phyloP scores from a whole-genome alignment of 2,797 vertebrate genomes.

The Acridotheres tristis region DNA sequence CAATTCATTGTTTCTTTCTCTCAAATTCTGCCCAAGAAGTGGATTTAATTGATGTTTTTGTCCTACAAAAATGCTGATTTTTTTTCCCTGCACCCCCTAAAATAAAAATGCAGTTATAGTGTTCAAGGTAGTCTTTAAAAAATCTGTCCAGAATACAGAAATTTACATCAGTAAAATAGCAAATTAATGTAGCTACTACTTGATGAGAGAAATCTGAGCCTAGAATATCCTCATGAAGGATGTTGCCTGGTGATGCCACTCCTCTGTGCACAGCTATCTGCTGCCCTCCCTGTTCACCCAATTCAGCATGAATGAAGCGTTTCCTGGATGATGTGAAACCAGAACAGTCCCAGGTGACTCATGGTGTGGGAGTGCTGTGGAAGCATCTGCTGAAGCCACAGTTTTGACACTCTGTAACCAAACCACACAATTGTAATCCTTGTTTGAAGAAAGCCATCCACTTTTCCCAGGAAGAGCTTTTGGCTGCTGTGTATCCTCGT shows the following conservation, averaged over 20 bases:
- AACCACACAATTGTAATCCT: not conserved
- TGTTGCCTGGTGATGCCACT: not conserved
- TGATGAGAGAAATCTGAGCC: not conserved
- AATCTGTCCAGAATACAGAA: not conserved
- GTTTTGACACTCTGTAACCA: not conserved
- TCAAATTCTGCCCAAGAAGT: not conserved
- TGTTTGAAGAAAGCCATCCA: not conserved
- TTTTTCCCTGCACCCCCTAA: not conserved
- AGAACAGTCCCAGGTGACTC: conserved; percentile 43
- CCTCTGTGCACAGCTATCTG: not conserved
- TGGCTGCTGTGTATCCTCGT: not conserved
- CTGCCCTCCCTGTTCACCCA: conserved; percentile 21
- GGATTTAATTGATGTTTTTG: not conserved
- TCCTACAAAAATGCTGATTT: not conserved
- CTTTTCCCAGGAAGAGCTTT: not conserved
- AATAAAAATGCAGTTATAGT: not conserved
- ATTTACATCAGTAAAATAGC: not conserved
- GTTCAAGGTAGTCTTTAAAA: not conserved
- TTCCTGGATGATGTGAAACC: not conserved
- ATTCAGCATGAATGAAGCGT: conserved; percentile 28
- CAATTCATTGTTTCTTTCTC: not conserved
- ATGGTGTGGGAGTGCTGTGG: not conserved
- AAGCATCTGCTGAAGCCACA: not conserved
- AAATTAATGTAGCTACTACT: not conserved
- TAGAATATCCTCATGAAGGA: not conserved